These are phyloP conservation scores for Balearica regulorum DNA, from an alignment of 2,797 vertebrate genomes.

Conservation along the genomic window DNA sequence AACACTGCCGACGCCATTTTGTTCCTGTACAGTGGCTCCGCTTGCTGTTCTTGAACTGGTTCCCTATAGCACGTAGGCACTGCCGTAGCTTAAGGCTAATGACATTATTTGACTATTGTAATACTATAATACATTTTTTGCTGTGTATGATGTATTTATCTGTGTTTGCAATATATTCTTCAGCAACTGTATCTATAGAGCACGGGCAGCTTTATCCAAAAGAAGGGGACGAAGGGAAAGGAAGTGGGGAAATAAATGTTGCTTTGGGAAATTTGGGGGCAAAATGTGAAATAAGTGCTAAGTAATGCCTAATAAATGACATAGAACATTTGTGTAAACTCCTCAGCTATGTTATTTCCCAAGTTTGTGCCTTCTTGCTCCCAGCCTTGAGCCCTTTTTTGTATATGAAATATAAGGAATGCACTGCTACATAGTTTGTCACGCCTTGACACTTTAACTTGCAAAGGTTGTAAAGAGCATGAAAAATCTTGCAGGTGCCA, in stretches of 20 bases:
- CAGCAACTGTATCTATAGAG: conserved; percentile 51
- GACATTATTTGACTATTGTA: conserved; percentile 54
- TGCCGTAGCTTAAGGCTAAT: conserved; percentile 41
- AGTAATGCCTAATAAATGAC: conserved; percentile 57
- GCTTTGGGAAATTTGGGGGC: conserved; percentile 39
- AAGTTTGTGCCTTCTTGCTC: conserved; percentile 60
- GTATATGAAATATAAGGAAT: conserved; percentile 49
- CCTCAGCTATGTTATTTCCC: conserved; percentile 49
- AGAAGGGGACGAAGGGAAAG: conserved; percentile 40
- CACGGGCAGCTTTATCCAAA: conserved; percentile 57
- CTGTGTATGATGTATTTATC: conserved; percentile 61
- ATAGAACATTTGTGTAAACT: conserved; percentile 25
- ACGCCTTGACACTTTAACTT: conserved; percentile 54
- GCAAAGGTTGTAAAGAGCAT: conserved; percentile 6
- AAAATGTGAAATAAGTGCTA: conserved; percentile 48
- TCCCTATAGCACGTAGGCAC: conserved; percentile 29
- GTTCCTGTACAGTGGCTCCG: conserved; percentile 29
- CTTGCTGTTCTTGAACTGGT: conserved; percentile 24
- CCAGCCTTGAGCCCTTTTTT: conserved; percentile 41
- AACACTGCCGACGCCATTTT: background rate
- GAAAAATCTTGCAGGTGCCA: background rate
- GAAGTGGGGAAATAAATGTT: conserved; percentile 14
- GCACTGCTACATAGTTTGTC: conserved; percentile 49
- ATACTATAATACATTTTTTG: conserved; percentile 57
- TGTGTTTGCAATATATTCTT: conserved; percentile 52